Conservation (phyloP, 2,888 invertebrate genomes). For the Melanotus villosus region DNA sequence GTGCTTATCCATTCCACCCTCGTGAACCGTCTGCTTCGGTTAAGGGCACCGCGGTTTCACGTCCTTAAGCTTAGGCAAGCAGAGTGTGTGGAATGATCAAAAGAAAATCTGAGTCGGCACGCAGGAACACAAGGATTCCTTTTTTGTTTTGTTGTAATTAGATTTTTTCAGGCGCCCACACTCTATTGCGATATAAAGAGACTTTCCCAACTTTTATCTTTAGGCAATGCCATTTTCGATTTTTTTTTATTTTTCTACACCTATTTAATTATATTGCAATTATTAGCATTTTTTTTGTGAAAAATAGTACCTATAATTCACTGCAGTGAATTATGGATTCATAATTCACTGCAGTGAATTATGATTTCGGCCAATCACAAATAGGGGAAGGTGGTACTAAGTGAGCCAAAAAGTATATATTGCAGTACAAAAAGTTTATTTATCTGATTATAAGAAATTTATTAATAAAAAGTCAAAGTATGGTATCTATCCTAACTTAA, state of each 20-base stretch:
- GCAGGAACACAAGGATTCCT: slow-evolving; percentile 11
- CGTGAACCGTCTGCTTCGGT: slow-evolving; percentile 44
- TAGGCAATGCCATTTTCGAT: neutral
- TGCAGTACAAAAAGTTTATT: too few species aligned
- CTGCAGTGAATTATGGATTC: too few species aligned
- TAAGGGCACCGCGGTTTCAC: slow-evolving; percentile 45
- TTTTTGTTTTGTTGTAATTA: slow-evolving; percentile 29
- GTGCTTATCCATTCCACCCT: slow-evolving; percentile 49
- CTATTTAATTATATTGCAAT: too few species aligned
- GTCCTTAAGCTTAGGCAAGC: slow-evolving; percentile 38
- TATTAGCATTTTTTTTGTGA: too few species aligned
- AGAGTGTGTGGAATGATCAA: slow-evolving; percentile 42
- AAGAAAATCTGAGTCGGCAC: slow-evolving; percentile 40
- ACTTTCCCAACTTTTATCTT: slow-evolving; percentile 3
- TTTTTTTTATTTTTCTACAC: too few species aligned
- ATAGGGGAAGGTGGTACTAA: too few species aligned
- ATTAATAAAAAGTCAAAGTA: neutral
- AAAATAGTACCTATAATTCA: too few species aligned
- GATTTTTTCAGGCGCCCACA: slow-evolving; percentile 18
- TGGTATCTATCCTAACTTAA: too few species aligned
- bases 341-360: too few species aligned
- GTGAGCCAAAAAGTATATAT: too few species aligned
- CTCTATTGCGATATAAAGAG: neutral
- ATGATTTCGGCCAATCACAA: too few species aligned
- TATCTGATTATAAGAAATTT: too few species aligned